Base-by-base conservation (phyloP, 1,140 invertebrate genomes). In the Camponotus vicinus region DNA sequence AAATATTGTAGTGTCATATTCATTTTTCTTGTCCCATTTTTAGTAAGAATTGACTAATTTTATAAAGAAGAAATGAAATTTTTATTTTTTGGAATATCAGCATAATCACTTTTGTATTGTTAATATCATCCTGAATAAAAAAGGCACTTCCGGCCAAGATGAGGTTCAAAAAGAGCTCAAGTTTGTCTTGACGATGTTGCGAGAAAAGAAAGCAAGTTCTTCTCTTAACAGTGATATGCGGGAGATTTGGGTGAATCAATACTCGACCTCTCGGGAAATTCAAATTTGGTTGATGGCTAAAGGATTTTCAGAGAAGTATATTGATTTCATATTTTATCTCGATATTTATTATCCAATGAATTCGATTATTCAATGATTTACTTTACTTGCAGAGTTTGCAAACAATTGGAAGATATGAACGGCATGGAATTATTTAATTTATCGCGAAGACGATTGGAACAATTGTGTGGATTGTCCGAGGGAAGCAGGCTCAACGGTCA, bases 241-340 rank as follows among this genome's bases (percentile, higher is more conserved):
- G 96, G 97, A 0, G 96, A 59, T 70, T 42, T 40, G 97, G 63
- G 97, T 98, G 61, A 96, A 96, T 89, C 96, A 97, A 87, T 91
- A 95, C 61, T 97, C 97, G 0, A 95, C 94, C 34, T 94, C 96
- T 0, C 88, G 93, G 1, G 97, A 98, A 91, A 97, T 98, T 5
- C 96, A 97, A 86, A 95, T 96, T 40, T 98, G 98, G 98, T 94
- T 98, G 9, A 95, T 96, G 71, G 96, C 95, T 5, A 98, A 98
- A 93, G 97, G 96, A 52, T 98, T 98, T 94, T 96, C 96, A 59
- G 94, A 96, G 32, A 94, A 94, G 88, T 96, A 93, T 3, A 77
- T 63, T 15, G 1, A n/a, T 11, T 49, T 2, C 34, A 37, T 27
- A 27, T 27, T 27, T n/a, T 21, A 1, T 32, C 0, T 1, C 63